Percentiles rank a stretch among this genome's conserved stretches.
phyloP scores from a whole-genome alignment of 2,888 invertebrate genomes.

The Lithophane ornitopus region DNA sequence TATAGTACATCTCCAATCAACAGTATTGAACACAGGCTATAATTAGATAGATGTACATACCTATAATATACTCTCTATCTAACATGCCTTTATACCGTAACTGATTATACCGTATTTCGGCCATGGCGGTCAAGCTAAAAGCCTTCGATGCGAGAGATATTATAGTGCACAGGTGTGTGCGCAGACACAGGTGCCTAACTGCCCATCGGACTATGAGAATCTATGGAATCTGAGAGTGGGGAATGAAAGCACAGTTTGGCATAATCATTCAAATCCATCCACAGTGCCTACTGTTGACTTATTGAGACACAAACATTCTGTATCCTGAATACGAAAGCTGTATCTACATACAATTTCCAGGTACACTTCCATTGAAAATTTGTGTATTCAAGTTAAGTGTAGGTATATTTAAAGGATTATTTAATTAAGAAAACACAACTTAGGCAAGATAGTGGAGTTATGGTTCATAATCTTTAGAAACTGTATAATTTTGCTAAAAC shows the following conservation, averaged over 20 bases:
- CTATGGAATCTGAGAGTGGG: background rate
- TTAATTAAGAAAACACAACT: background rate
- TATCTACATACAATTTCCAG: background rate
- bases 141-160: too few species aligned
- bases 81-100: background rate
- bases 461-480: background rate
- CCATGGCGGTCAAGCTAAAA: too few species aligned
- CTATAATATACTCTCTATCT: background rate
- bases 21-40: background rate
- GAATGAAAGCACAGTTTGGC: background rate
- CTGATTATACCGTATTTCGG: background rate
- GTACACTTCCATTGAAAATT: background rate
- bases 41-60: background rate
- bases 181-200: too few species aligned
- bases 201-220: too few species aligned
- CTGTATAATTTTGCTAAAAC: background rate
- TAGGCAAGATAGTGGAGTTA: background rate
- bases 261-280: background rate
- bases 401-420: background rate
- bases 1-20: background rate
- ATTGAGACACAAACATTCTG: background rate
- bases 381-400: background rate
- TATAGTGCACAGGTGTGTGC: too few species aligned
- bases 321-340: slow-evolving; percentile 11
- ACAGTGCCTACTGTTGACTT: background rate